These are phyloP conservation scores for Urosaurus nigricauda DNA, from an alignment of 2,797 vertebrate genomes.

Conservation along the genomic window DNA sequence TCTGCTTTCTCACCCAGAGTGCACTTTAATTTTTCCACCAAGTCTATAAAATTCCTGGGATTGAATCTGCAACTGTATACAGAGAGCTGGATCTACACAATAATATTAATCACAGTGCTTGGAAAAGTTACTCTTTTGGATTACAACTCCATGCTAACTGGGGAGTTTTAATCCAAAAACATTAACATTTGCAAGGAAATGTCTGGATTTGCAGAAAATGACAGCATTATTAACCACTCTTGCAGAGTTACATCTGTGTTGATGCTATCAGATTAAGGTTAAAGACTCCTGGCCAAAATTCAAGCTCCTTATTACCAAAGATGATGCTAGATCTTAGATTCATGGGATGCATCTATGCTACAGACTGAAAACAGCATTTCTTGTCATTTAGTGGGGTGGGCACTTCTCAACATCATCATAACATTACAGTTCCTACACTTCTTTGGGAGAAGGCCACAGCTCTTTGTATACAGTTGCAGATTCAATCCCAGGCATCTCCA, in stretches of 20 bases:
- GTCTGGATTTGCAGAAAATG: too few species aligned
- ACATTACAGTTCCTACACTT: too few species aligned
- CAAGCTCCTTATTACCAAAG: neutral
- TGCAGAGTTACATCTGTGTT: neutral
- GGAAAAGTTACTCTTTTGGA: too few species aligned
- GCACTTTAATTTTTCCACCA: constrained; percentile 42
- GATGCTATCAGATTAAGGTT: neutral
- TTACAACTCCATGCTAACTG: too few species aligned
- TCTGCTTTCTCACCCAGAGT: constrained; percentile 27
- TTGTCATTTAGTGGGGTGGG: neutral
- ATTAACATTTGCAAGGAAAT: neutral
- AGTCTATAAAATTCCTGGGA: constrained; percentile 45
- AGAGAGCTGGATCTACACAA: neutral
- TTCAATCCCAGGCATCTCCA: neutral
- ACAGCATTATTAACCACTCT: too few species aligned
- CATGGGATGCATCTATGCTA: neutral
- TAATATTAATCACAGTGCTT: too few species aligned
- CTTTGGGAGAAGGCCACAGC: neutral
- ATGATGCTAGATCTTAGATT: neutral
- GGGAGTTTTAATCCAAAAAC: too few species aligned
- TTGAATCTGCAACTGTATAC: too few species aligned
- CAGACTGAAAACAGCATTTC: neutral
- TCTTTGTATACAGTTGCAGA: neutral
- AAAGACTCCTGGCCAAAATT: neutral
- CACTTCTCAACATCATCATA: neutral